Conservation (phyloP, 2,888 invertebrate genomes). For the Cancer borealis region DNA sequence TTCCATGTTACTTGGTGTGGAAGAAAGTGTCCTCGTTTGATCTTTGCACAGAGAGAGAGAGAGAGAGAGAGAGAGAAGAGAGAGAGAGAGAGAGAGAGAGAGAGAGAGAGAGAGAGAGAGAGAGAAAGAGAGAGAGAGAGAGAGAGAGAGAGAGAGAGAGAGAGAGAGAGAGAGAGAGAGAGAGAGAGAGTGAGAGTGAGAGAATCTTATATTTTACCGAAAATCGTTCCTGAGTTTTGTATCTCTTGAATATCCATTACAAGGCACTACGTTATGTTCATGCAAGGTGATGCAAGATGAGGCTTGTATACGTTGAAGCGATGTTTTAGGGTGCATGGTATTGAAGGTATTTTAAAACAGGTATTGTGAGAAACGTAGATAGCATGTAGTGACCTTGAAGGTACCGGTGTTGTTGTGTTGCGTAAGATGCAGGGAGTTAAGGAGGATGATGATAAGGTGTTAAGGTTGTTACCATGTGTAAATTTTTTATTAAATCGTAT, state of each 20-base stretch:
- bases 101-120: not conserved
- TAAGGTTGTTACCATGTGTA: not conserved
- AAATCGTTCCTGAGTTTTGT: not conserved
- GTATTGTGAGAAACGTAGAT: not conserved
- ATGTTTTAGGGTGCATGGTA: not conserved
- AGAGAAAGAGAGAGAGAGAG: not conserved
- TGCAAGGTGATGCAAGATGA: not conserved
- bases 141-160: slow-evolving; percentile 16
- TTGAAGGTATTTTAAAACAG: not conserved
- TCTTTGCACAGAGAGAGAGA: slow-evolving; percentile 18
- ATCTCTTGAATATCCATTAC: not conserved
- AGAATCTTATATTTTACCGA: not conserved
- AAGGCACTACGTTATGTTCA: not conserved
- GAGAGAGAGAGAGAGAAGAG: not conserved
- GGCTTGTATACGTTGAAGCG: not conserved
- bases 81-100: slow-evolving; percentile 18
- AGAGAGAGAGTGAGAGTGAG: slow-evolving; percentile 18
- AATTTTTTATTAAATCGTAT: not conserved
- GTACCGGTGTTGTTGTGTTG: not conserved
- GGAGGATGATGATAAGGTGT: not conserved
- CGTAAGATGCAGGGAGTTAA: not conserved
- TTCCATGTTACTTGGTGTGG: not conserved
- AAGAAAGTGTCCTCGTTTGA: not conserved
- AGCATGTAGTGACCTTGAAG: not conserved
- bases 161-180: slow-evolving; percentile 20